Conservation (phyloP, 2,888 invertebrate genomes). For the Volucella inflata region DNA sequence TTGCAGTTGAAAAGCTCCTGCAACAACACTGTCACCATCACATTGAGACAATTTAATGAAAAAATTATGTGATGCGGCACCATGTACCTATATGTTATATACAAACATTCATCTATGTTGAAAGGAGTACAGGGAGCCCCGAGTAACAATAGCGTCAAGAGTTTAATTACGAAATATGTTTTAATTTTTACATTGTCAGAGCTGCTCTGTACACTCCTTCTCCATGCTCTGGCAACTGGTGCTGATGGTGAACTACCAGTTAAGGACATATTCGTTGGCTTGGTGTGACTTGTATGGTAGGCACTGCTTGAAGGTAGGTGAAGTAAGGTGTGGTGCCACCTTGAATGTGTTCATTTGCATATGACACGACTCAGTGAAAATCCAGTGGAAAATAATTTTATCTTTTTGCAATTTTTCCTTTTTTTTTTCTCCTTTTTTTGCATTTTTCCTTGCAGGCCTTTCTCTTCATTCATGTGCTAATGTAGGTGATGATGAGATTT, state of each 20-base stretch:
- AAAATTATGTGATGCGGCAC: slow-evolving; percentile 74
- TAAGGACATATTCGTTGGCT: slow-evolving; percentile 24
- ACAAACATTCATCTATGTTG: too few relatives aligned
- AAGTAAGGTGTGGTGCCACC: slow-evolving; percentile 67
- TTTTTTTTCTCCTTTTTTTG: neutral
- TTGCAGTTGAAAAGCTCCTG: slow-evolving; percentile 39
- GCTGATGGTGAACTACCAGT: slow-evolving; percentile 17
- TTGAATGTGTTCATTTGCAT: slow-evolving; percentile 72
- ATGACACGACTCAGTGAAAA: slow-evolving; percentile 64
- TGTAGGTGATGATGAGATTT: slow-evolving; percentile 68
- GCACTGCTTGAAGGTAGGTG: slow-evolving; percentile 4
- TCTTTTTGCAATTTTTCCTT: slow-evolving; percentile 13
- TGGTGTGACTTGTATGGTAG: neutral
- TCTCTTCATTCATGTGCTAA: slow-evolving; percentile 70
- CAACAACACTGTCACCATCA: slow-evolving; percentile 38
- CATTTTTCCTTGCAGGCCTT: slow-evolving; percentile 19
- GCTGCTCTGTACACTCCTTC: slow-evolving; percentile 70
- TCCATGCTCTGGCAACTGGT: neutral
- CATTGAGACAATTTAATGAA: slow-evolving; percentile 71
- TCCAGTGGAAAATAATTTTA: slow-evolving; percentile 64
- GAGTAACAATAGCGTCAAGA: slow-evolving; percentile 77
- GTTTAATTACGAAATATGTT: slow-evolving; percentile 79
- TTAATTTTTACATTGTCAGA: slow-evolving; percentile 77
- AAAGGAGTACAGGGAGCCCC: slow-evolving; percentile 23
- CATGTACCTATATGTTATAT: too few relatives aligned